Conservation (phyloP, 2,797 vertebrate genomes). For the Manis javanica region DNA sequence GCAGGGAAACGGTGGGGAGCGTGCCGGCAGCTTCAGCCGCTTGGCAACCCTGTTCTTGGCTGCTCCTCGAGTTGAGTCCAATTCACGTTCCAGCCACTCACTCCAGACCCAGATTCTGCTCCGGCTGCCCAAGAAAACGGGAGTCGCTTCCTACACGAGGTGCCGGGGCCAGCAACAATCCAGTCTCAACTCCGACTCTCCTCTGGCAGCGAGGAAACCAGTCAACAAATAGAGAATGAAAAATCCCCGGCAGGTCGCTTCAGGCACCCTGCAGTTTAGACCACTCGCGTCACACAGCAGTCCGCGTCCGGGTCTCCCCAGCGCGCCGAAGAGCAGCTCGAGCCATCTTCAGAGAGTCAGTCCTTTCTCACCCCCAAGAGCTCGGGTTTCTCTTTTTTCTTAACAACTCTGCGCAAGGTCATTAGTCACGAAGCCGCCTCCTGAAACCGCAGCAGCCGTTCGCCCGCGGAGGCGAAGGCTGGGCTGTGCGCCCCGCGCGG, state of each 20-base stretch:
- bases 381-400: slow-evolving; percentile 80
- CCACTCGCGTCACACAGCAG: slow-evolving; percentile 75
- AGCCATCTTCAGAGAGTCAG: slow-evolving; percentile 85
- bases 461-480: slow-evolving; percentile 79
- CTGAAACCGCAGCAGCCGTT: slow-evolving; percentile 84
- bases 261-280: slow-evolving; percentile 69
- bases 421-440: slow-evolving; percentile 87
- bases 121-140: slow-evolving; percentile 72
- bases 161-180: slow-evolving; percentile 77
- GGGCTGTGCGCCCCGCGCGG: slow-evolving; percentile 76
- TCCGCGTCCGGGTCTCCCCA: slow-evolving; percentile 78
- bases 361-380: slow-evolving; percentile 79
- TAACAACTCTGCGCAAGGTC: slow-evolving; percentile 90
- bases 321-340: slow-evolving; percentile 78
- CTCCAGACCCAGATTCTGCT: slow-evolving; percentile 76
- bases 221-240: slow-evolving; percentile 32
- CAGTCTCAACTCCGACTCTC: slow-evolving; percentile 83
- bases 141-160: slow-evolving; percentile 82
- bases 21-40: slow-evolving; percentile 62
- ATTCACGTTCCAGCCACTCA: slow-evolving; percentile 80
- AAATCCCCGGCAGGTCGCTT: slow-evolving; percentile 75
- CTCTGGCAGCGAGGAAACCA: slow-evolving; percentile 68
- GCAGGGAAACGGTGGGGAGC: slow-evolving; percentile 61
- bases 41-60: slow-evolving; percentile 70
- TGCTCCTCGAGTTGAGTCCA: slow-evolving; percentile 83